These are phyloP conservation scores for Anastrepha ludens DNA, from an alignment of 1,140 invertebrate species.

Conservation along the genomic window DNA sequence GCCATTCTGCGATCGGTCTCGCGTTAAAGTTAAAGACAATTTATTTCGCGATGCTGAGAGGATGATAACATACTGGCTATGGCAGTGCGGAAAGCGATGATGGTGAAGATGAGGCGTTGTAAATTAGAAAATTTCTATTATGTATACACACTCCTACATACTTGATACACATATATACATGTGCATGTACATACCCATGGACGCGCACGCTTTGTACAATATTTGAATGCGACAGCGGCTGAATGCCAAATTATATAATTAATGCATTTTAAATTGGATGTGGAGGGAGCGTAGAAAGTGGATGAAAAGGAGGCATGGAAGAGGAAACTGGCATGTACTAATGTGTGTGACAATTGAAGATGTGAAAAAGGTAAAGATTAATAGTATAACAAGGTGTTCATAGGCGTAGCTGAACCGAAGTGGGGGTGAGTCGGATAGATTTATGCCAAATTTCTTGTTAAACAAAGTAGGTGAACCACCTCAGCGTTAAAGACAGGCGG, in stretches of 20 bases:
- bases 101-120: conserved; percentile 1
- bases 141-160: not conserved
- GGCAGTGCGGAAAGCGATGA: not conserved
- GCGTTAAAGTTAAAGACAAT: not conserved
- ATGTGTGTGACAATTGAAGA: too few relatives aligned
- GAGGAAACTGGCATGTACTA: not conserved
- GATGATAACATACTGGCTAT: conserved; percentile 22
- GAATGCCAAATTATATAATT: conserved; percentile 48
- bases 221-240: not conserved
- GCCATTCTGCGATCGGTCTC: too few relatives aligned
- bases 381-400: too few relatives aligned
- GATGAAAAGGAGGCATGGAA: not conserved
- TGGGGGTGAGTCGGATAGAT: too few relatives aligned
- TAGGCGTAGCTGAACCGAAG: too few relatives aligned
- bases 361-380: too few relatives aligned
- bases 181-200: not conserved
- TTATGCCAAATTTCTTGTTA: too few relatives aligned
- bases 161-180: too few relatives aligned
- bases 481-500: too few relatives aligned
- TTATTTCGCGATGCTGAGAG: conserved; percentile 23
- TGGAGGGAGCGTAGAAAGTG: not conserved
- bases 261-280: conserved; percentile 50
- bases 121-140: conserved; percentile 45
- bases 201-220: not conserved
- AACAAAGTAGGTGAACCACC: too few relatives aligned